Evolutionary conservation across 2,797 vertebrate genomes (phyloP).

Genomic region (Sebastes itinus): DNA sequence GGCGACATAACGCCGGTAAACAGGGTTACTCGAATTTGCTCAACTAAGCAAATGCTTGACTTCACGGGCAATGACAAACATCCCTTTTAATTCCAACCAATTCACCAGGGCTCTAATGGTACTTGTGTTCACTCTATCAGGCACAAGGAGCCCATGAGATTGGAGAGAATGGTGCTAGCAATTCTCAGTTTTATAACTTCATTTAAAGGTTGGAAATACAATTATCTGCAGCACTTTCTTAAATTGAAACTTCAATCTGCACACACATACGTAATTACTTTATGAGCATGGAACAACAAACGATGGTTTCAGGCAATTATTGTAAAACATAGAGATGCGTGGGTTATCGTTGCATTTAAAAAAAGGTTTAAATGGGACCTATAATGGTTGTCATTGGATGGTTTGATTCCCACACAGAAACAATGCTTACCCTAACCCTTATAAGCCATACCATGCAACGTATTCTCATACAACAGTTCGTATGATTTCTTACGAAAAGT

Average conservation of each 20-base stretch:
- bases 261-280: conserved; percentile 31
- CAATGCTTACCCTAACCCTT: no score
- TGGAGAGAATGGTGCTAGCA: background rate
- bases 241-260: conserved; percentile 35
- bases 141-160: conserved; percentile 21
- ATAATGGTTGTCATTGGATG: background rate
- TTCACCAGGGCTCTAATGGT: conserved; percentile 29
- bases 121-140: conserved; percentile 24
- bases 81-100: conserved; percentile 40
- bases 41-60: conserved; percentile 26
- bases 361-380: conserved; percentile 4
- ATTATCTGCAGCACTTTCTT: conserved; percentile 27
- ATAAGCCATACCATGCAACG: no score
- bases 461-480: no score
- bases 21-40: conserved; percentile 15
- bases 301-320: conserved; percentile 14
- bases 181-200: conserved; percentile 19
- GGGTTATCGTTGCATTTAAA: background rate
- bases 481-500: no score
- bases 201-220: conserved; percentile 37
- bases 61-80: conserved; percentile 41
- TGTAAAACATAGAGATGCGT: conserved; percentile 16
- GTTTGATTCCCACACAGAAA: background rate
- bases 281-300: conserved; percentile 10
- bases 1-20: background rate